Conservation (phyloP, 2,797 vertebrate genomes). For the Masticophis lateralis region DNA sequence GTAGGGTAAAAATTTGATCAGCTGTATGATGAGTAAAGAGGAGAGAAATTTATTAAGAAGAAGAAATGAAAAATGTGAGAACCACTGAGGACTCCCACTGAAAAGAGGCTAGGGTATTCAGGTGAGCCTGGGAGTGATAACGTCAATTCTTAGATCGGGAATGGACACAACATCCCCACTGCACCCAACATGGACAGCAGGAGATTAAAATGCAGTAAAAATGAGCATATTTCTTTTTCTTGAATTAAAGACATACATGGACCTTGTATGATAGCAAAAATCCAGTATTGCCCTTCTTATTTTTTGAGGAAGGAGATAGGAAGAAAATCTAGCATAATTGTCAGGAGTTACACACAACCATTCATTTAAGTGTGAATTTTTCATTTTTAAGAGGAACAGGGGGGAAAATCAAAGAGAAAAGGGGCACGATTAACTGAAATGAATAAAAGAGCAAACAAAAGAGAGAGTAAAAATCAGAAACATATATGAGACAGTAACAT, state of each 20-base stretch:
- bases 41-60: background rate
- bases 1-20: background rate
- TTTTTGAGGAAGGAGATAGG: background rate
- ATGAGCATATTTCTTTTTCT: background rate
- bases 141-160: background rate
- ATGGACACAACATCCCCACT: background rate
- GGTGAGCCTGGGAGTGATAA: background rate
- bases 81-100: background rate
- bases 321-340: background rate
- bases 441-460: conserved; percentile 49
- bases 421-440: conserved; percentile 11
- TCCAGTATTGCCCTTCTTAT: background rate
- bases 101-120: background rate
- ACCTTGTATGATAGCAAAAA: background rate
- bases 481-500: conserved; percentile 56
- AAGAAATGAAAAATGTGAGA: background rate
- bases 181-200: background rate
- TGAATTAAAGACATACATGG: background rate
- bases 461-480: conserved; percentile 33
- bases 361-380: background rate
- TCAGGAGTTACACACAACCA: background rate
- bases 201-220: background rate
- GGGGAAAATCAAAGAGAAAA: background rate
- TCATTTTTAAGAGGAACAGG: conserved; percentile 34
- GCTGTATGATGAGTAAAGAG: background rate